Percentiles rank a stretch among this genome's conserved stretches.
phyloP scores from a whole-genome alignment of 2,797 vertebrate species.

The Artibeus lituratus region DNA sequence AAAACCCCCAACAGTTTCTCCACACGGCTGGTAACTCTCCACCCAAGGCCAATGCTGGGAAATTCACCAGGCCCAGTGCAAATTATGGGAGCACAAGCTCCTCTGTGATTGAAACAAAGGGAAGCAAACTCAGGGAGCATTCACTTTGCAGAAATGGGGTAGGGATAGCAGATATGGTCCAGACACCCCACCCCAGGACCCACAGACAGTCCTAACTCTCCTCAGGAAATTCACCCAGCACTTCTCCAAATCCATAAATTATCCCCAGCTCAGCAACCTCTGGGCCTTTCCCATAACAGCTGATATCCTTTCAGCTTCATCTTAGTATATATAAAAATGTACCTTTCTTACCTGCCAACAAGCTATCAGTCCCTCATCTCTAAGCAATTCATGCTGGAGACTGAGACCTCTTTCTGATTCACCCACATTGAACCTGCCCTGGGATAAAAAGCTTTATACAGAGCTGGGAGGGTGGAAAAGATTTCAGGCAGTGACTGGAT shows the following conservation, averaged over 20 bases:
- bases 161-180: not conserved
- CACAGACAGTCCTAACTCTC: not conserved
- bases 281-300: slow-evolving; percentile 48
- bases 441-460: slow-evolving; percentile 5
- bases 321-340: slow-evolving; percentile 57
- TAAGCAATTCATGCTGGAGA: slow-evolving; percentile 38
- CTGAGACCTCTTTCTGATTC: slow-evolving; percentile 34
- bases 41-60: slow-evolving; percentile 56
- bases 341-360: slow-evolving; percentile 55
- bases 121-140: not conserved
- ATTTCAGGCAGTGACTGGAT: slow-evolving; percentile 29
- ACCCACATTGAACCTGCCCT: slow-evolving; percentile 29
- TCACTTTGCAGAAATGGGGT: not conserved
- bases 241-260: slow-evolving; percentile 34
- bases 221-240: slow-evolving; percentile 27
- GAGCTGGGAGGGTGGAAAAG: not conserved
- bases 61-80: slow-evolving; percentile 51
- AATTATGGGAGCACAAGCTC: slow-evolving; percentile 31
- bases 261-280: slow-evolving; percentile 49
- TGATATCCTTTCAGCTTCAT: slow-evolving; percentile 43
- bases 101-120: slow-evolving; percentile 47
- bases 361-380: slow-evolving; percentile 43
- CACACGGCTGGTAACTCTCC: slow-evolving; percentile 58
- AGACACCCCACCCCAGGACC: not conserved
- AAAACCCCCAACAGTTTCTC: slow-evolving; percentile 64